Base-by-base conservation (phyloP, 2,888 invertebrate genomes). In the Melikaiella ostensackeni region DNA sequence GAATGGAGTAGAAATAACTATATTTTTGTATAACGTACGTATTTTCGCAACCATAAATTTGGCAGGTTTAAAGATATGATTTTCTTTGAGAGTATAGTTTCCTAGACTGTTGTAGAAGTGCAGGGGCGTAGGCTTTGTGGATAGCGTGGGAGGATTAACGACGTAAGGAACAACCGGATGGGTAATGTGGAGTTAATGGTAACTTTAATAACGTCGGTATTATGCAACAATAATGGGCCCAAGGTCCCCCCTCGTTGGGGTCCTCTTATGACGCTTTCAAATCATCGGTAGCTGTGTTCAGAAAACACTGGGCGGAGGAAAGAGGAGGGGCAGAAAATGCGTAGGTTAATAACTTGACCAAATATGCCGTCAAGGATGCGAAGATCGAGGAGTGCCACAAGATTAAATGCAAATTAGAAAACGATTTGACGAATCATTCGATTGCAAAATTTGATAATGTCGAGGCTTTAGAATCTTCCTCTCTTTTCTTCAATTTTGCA, bases 161-260 rank as follows among this genome's bases (percentile, higher is more conserved):
- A 70, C 50, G 66, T 24, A 64, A 24, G 64, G 64, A 64, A 42
- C 50, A 30, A 46, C 66, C 66, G 66, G 78, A 81, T 79, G 77
- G 70, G 78, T 82, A 83, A 84, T 82, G 73, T 80, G 78, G 80
- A 82, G 77, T 84, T 86, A 81, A 85, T 80, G 78, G 82, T 74
- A 75, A 80, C 66, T 85, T 84, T 86, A 87, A 87, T 84, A 84
- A 86, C 81, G 80, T 27, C 77, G 76, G 73, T 70, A 79, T 89
- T 89, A 88, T 85, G 88, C 87, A 89, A 89, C 74, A 77, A 83
- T 86, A 89, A 89, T 77, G 86, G 82, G 89, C 84, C 86, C 89
- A 89, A 89, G 89, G 89, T 85, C 86, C 81, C 62, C 55, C 46
- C 59, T 57, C 24, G 57, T 57, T 21, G 11, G 8, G 21, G 9